These are phyloP conservation scores for Andrena cerasifolii DNA, from an alignment of 1,140 invertebrate species.

Conservation along the genomic window DNA sequence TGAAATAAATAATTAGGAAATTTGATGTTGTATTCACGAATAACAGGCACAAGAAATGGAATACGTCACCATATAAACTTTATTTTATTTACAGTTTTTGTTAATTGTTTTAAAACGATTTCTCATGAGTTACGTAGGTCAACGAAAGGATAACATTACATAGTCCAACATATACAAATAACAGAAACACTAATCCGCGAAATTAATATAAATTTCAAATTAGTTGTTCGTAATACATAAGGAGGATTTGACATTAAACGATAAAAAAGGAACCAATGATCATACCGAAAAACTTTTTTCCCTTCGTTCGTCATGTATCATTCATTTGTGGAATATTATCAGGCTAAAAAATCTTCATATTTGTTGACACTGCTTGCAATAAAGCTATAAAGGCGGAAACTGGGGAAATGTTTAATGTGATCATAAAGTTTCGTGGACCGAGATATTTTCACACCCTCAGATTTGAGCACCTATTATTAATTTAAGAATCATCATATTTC, in stretches of 20 bases:
- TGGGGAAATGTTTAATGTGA: conserved; percentile 2
- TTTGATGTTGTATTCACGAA: conserved; percentile 32
- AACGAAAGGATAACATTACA: conserved; percentile 18
- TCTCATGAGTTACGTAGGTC: background rate
- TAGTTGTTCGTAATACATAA: conserved; percentile 14
- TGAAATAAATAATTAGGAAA: conserved; percentile 29
- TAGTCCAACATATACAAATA: conserved; percentile 43
- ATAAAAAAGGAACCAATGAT: conserved; percentile 27
- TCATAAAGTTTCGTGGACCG: conserved; percentile 23
- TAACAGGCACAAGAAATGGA: conserved; percentile 25
- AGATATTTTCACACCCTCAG: conserved; percentile 38
- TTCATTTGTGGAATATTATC: conserved; percentile 14
- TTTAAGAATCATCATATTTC: conserved; percentile 21
- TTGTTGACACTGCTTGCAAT: background rate
- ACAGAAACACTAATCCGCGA: conserved; percentile 24
- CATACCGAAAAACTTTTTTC: background rate
- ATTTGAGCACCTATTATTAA: conserved; percentile 48
- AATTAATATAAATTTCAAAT: conserved; percentile 37
- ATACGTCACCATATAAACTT: conserved; percentile 16
- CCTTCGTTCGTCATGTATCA: conserved; percentile 4
- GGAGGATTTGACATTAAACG: background rate
- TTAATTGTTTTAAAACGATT: conserved; percentile 25
- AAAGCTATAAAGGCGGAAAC: conserved; percentile 5
- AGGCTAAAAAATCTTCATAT: background rate
- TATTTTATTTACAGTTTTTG: conserved; percentile 38